Conservation (phyloP, 2,797 vertebrate species). For the Chelidonichthys spinosus region DNA sequence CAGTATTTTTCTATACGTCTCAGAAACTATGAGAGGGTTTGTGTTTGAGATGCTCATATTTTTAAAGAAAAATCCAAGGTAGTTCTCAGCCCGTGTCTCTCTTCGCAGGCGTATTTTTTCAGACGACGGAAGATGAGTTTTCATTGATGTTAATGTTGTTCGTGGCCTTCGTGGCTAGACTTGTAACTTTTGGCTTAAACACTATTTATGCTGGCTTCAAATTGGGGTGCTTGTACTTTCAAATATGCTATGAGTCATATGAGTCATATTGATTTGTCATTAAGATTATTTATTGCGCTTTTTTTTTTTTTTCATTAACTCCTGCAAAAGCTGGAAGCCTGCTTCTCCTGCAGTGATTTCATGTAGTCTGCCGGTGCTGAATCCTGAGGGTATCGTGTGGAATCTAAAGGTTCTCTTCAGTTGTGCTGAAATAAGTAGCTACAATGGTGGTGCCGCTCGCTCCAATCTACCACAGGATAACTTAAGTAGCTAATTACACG, state of each 20-base stretch:
- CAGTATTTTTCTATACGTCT: constrained; percentile 36
- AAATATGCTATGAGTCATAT: constrained; percentile 70
- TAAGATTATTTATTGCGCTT: constrained; percentile 66
- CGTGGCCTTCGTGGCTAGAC: constrained; percentile 63
- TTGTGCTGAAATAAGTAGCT: constrained; percentile 50
- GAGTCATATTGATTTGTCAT: constrained; percentile 73
- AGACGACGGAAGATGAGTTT: constrained; percentile 72
- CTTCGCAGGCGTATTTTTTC: constrained; percentile 56
- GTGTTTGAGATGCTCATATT: constrained; percentile 52
- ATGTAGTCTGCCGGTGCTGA: constrained; percentile 41
- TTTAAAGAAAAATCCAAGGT: constrained; percentile 64
- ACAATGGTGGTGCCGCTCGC: constrained; percentile 36
- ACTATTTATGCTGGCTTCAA: constrained; percentile 71
- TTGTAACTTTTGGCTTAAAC: constrained; percentile 68
- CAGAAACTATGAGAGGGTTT: constrained; percentile 6
- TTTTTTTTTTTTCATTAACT: constrained; percentile 54
- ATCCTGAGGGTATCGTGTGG: constrained; percentile 34
- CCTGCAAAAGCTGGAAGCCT: constrained; percentile 58
- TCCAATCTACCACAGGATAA: constrained; percentile 65
- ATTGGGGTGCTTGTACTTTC: constrained; percentile 57
- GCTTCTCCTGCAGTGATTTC: constrained; percentile 50
- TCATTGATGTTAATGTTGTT: constrained; percentile 74
- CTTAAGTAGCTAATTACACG: constrained; percentile 84
- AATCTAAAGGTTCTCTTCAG: constrained; percentile 52
- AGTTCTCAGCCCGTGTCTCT: constrained; percentile 53